phyloP scores from a whole-genome alignment of 2,113 vertebrate species.

The Isichthys henryi region DNA sequence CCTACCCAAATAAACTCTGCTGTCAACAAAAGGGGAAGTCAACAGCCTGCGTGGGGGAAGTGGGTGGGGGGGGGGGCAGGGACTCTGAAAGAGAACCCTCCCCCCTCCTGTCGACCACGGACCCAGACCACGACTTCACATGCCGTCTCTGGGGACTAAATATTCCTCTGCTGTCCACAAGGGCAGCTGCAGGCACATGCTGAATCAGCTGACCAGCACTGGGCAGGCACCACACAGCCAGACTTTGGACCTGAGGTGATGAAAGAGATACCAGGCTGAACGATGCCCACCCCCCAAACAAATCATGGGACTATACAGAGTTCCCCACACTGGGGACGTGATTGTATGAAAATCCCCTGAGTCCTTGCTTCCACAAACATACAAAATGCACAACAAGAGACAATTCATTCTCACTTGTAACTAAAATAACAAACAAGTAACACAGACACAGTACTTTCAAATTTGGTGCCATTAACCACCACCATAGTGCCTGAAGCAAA shows the following conservation, averaged over 20 bases:
- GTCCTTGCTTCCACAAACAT: background rate
- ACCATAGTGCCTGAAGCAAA: background rate
- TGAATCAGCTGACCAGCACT: background rate
- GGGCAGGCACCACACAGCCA: background rate
- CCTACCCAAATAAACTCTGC: slow-evolving; percentile 16
- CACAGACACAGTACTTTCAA: background rate
- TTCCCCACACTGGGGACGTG: background rate
- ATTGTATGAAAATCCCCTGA: background rate
- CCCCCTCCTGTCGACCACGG: background rate
- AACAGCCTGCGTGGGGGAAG: background rate
- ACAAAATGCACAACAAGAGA: background rate
- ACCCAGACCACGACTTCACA: background rate
- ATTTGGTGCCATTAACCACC: background rate
- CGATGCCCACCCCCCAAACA: background rate
- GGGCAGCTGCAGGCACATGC: background rate
- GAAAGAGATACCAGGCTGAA: background rate
- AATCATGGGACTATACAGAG: background rate
- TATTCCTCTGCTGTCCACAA: background rate
- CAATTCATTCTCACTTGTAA: background rate
- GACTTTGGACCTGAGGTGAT: background rate
- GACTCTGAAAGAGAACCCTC: background rate
- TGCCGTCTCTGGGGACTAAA: background rate
- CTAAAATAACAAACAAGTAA: too few species aligned
- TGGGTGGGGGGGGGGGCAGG: background rate
- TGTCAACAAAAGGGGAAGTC: slow-evolving; percentile 15